Conservation (phyloP, 2,113 vertebrate genomes). For the Piprites chloris region DNA sequence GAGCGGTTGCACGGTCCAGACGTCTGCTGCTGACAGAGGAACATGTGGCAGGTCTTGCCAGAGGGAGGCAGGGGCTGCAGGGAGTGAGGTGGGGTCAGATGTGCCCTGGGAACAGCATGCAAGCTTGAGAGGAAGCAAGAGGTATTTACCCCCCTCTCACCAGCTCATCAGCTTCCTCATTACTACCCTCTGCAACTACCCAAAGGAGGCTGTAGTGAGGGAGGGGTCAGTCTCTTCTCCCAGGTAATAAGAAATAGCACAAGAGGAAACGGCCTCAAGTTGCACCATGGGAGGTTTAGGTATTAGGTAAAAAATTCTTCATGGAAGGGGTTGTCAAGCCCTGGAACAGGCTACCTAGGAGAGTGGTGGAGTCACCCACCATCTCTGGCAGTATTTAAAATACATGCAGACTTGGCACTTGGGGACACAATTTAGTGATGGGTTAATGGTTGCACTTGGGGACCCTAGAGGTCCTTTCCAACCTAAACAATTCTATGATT, state of each 20-base stretch:
- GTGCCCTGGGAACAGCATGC: fast-evolving
- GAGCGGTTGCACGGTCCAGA: fast-evolving
- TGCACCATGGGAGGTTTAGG: background rate
- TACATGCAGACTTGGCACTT: background rate
- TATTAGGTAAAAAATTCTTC: background rate
- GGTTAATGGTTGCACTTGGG: background rate
- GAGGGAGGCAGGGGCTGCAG: background rate
- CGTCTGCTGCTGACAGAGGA: fast-evolving
- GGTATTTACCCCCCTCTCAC: too few relatives aligned
- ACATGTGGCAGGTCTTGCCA: fast-evolving
- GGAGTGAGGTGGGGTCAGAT: fast-evolving
- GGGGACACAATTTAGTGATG: background rate
- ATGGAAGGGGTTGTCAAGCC: background rate
- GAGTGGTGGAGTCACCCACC: background rate
- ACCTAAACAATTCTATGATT: background rate
- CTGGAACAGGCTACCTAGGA: background rate
- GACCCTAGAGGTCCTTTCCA: background rate
- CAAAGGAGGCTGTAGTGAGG: background rate
- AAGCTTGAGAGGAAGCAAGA: background rate
- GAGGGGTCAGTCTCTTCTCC: fast-evolving
- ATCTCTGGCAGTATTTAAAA: background rate
- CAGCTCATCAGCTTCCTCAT: fast-evolving
- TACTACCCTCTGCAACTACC: background rate
- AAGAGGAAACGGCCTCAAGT: background rate
- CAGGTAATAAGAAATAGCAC: fast-evolving